Base-by-base conservation (phyloP, 2,888 invertebrate genomes). In the Tubulanus polymorphus region DNA sequence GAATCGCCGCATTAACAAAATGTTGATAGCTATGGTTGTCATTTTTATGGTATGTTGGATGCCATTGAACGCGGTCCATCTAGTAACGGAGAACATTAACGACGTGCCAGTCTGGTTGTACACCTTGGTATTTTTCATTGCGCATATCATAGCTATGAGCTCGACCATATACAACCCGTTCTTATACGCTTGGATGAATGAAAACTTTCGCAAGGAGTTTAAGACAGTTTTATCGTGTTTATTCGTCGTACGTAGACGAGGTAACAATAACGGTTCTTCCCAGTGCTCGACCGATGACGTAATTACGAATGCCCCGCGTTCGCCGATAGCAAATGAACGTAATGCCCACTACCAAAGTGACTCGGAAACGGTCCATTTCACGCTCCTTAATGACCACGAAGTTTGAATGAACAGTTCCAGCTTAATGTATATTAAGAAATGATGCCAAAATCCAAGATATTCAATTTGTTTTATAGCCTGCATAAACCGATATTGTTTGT, bases 11-110 rank as follows among this genome's bases (percentile, higher is more conserved):
- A 95, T 96, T 6, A 95, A 97, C 79, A 86, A 92, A 64, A 99
- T 97, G 97, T 82, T 99, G 57, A 93, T 97, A 57, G 90, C 93
- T 1, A 99, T 99, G 97, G 97, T 85, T 10, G 87, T 88, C 12
- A 92, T 97, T 53, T 99, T 99, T 75, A 91, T 93, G 0, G 82
- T 92, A n/a, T 96, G 94, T 30, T 99, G 97, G 65, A 82, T 80
- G 62, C 79, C 79, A 3, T 65, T 97, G 56, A 97, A 97, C 76
- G 81, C 90, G 51, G 87, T 93, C 65, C 95, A 95, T 75, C 85
- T 95, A 32, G 84, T 90, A 3, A 63, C 67, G 5, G 75, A 74
- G 51, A 72, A 72, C 60, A 62, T 71, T 30, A 29, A 37, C 8
- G 20, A 46, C 20, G 59, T 70, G n/a, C 86, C 85, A 56, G 84